Conservation (phyloP, 2,113 vertebrate species). For the Uropsilus gracilis region DNA sequence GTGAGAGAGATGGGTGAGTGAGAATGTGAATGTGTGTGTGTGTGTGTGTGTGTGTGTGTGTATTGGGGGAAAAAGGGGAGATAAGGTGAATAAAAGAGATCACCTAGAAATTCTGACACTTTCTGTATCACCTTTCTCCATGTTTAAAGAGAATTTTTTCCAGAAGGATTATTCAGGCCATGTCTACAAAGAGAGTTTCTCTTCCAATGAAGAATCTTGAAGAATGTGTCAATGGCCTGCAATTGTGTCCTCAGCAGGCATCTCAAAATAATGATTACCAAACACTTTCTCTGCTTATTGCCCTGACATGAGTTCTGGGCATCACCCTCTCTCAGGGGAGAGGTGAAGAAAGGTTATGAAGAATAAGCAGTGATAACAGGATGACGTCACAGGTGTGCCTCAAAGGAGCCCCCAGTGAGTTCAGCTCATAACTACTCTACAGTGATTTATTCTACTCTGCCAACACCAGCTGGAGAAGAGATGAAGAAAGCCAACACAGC, state of each 20-base stretch:
- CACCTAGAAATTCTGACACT: conserved; percentile 15
- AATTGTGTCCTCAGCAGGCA: conserved; percentile 72
- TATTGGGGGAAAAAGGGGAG: background rate
- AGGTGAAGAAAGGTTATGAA: conserved; percentile 79
- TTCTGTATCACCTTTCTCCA: conserved; percentile 36
- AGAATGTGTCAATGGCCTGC: conserved; percentile 52
- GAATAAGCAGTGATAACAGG: conserved; percentile 73
- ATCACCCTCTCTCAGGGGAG: conserved; percentile 77
- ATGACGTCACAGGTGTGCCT: conserved; percentile 73
- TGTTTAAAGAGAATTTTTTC: conserved; percentile 17
- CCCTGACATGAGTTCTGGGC: conserved; percentile 80
- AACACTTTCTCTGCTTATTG: conserved; percentile 75
- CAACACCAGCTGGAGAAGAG: conserved; percentile 77
- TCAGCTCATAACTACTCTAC: background rate
- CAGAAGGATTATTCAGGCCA: background rate
- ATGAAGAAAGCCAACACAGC: conserved; percentile 63
- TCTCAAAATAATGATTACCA: conserved; percentile 79
- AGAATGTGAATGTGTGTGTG: background rate
- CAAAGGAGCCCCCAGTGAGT: conserved; percentile 73
- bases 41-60: background rate
- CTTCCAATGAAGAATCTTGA: conserved; percentile 53
- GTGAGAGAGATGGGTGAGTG: background rate
- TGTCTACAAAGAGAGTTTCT: conserved; percentile 46
- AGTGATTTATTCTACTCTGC: conserved; percentile 71
- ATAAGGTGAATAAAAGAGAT: background rate